These are phyloP conservation scores for Mesochorus sp. DNA, from an alignment of 2,888 invertebrate species.

Conservation along the genomic window DNA sequence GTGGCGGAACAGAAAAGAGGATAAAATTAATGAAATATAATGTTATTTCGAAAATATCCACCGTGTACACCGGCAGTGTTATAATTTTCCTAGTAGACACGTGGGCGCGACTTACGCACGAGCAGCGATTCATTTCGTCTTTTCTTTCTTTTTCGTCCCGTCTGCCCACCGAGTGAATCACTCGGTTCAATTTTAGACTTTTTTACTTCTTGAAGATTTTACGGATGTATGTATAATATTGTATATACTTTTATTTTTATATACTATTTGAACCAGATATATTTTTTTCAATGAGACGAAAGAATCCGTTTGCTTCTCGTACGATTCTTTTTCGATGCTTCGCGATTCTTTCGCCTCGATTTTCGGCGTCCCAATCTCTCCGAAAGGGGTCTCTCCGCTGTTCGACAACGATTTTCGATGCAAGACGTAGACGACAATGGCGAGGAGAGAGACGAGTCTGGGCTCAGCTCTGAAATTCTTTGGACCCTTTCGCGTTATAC, in stretches of 20 bases:
- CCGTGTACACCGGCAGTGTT: too few relatives aligned
- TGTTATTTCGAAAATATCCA: too few relatives aligned
- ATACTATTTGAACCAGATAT: neutral
- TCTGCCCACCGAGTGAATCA: conserved; percentile 34
- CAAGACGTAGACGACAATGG: neutral
- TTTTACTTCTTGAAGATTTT: neutral
- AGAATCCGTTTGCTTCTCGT: too few relatives aligned
- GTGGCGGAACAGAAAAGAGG: too few relatives aligned
- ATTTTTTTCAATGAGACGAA: too few relatives aligned
- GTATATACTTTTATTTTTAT: neutral
- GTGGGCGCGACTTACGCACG: too few relatives aligned
- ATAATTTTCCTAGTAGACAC: too few relatives aligned
- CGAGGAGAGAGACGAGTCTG: neutral
- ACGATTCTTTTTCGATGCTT: too few relatives aligned
- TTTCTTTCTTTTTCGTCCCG: too few relatives aligned
- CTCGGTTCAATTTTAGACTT: conserved; percentile 29
- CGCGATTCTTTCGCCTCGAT: neutral
- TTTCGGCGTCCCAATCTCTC: neutral
- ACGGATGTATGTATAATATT: neutral
- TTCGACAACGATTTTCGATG: neutral
- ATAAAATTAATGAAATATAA: too few relatives aligned
- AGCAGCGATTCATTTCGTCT: too few relatives aligned
- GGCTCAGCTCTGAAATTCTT: neutral
- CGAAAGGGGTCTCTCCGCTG: neutral
- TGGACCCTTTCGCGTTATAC: neutral